Evolutionary conservation across 2,797 vertebrate species (phyloP), one percentile per base, ranked within the genome.

Genomic region (Pelochelys cantorii): DNA sequence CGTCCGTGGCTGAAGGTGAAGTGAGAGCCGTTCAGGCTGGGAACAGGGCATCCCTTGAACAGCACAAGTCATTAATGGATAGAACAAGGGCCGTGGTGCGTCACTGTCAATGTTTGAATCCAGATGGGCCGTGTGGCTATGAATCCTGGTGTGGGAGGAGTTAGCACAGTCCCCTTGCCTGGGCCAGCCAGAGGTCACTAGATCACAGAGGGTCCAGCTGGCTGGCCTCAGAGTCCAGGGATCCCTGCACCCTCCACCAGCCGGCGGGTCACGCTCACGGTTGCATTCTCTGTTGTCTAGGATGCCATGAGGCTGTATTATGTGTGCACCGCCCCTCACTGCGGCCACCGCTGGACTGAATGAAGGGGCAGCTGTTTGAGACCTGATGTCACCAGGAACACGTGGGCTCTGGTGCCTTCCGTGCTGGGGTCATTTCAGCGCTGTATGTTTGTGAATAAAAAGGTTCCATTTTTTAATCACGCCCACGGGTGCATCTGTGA

Each of bases 281-380:
- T 53, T 48, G 56, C 82, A 53, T 68, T 13, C 80, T 57, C 55
- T 59, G 27, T 79, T 57, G 75, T 54, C 31, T 94, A 99, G 99
- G 99, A 99, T 7, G 99, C 99, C 55, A 99, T 99, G 99, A 98
- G 99, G 77, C 97, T 99, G 37, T 99, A 99, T 96, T 99, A 99
- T 11, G 99, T 99, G 22, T 99, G 99, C 97, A 99, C 99, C 0
- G 99, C 99, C 3, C 99, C 99, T 6, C 99, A 99, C 97, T 99
- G 99, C 23, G 99, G 99, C 96, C 99, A 99, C 97, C 98, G 99
- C 88, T 99, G 99, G 99, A 99, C 99, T 0, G 99, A 99, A 96
- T 99, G 94, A 98, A 95, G 91, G 25, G 89, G 13, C 55, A 57
- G 25, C 27, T 9, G 7, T 9, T 20, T 23, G 18, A 13, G 5